phyloP scores from a whole-genome alignment of 1,140 invertebrate species.

The Apis cerana region DNA sequence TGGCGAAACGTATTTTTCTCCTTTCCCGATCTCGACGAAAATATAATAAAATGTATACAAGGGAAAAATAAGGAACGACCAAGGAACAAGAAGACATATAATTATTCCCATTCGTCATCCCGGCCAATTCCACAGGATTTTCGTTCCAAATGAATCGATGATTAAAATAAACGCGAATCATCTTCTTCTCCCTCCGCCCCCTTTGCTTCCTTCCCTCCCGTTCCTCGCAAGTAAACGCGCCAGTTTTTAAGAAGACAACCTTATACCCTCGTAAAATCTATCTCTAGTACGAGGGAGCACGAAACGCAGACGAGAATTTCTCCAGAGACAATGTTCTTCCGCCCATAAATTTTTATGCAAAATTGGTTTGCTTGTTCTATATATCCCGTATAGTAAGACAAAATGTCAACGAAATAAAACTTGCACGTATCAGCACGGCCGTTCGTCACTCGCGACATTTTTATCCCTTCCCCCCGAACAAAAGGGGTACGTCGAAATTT shows the following conservation, averaged over 20 bases:
- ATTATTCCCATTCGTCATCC: neutral
- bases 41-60: neutral
- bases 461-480: neutral
- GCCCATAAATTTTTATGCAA: conserved; percentile 34
- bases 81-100: neutral
- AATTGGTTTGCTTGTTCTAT: conserved; percentile 34
- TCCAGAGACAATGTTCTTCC: conserved; percentile 25
- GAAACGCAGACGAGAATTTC: conserved; percentile 31
- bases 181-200: neutral
- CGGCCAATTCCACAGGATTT: neutral
- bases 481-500: neutral
- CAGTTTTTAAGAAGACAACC: conserved; percentile 26
- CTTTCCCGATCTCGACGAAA: neutral
- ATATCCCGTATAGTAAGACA: neutral
- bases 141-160: neutral
- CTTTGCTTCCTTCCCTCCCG: neutral
- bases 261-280: conserved; percentile 35
- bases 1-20: neutral
- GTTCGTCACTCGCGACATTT: conserved; percentile 25
- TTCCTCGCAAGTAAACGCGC: conserved; percentile 4
- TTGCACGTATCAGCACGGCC: conserved; percentile 26
- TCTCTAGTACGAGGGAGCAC: neutral
- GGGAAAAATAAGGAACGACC: no score
- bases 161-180: neutral
- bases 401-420: conserved; percentile 33